Percentiles rank a stretch among this genome's conserved stretches.
These are phyloP conservation scores for Caenorhabditis briggsae DNA, from an alignment of 1,140 invertebrate species.

Conservation along the genomic window DNA sequence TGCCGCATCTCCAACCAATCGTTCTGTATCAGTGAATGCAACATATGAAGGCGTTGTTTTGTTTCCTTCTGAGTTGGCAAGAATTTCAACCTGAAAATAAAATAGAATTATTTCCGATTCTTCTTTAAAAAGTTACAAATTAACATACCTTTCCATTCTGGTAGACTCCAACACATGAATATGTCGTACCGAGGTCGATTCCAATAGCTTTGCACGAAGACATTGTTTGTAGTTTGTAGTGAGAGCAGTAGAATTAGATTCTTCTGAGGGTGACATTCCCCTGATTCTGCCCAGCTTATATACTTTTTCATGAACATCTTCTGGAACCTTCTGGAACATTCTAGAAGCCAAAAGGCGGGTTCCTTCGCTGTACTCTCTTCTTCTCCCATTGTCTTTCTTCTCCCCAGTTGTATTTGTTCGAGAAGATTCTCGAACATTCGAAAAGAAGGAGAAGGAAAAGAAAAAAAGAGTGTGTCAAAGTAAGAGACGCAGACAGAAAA, in stretches of 20 bases:
- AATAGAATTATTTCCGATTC: not conserved
- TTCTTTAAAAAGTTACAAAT: not conserved
- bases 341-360: not conserved
- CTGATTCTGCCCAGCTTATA: not conserved
- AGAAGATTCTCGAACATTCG: conserved; percentile 70
- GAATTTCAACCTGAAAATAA: conserved; percentile 83
- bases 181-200: conserved; percentile 97
- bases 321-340: conserved; percentile 4
- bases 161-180: conserved; percentile 84
- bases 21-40: conserved; percentile 88
- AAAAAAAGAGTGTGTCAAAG: not conserved
- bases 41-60: conserved; percentile 89
- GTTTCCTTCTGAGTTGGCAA: conserved; percentile 90
- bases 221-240: conserved; percentile 60
- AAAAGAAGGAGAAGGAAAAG: not conserved
- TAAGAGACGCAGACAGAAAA: too few species aligned
- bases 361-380: not conserved
- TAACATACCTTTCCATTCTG: conserved; percentile 82
- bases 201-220: conserved; percentile 85
- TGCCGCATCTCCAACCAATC: conserved; percentile 85
- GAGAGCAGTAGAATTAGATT: conserved; percentile 37
- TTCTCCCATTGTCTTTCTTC: too few species aligned
- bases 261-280: not conserved
- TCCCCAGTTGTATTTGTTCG: too few species aligned
- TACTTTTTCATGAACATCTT: not conserved